Base-by-base conservation (phyloP, 2,113 vertebrate species). In the Catharus minimus region DNA sequence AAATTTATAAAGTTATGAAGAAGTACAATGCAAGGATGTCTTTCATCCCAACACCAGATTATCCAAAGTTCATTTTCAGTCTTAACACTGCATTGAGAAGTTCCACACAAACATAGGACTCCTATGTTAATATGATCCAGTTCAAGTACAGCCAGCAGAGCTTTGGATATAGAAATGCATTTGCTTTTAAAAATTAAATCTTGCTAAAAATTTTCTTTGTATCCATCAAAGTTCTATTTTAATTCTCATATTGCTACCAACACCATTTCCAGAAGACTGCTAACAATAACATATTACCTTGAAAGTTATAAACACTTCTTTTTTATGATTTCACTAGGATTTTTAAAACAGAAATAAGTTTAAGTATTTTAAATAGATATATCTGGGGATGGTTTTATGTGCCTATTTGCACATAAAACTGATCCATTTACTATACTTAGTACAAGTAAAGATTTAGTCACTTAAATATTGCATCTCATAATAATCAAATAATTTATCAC, bases 251-350 rank as follows among this genome's bases (percentile, higher is more conserved):
- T 39, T 83, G 43, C 5, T 80, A 28, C 15, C 47, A 71, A 44
- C 7, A 56, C 27, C 5, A 7, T 46, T 78, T 88, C 75, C 53
- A 93, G 46, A 64, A 56, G 3, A 30, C 20, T 69, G 9, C 30
- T 60, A 88, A 61, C 9, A 58, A 44, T 94, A 95, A 92, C 18
- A 49, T 87, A 79, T 53, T 79, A 83, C 41, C 78, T 94, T 86
- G 36, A 38, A 89, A 62, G 13, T 10, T 57, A 30, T 7, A 44
- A 32, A 43, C 32, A 62, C 5, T 21, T 22, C 1, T 49, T 62
- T 28, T 28, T 38, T 20, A 43, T 23, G 36, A 56, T 50, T 75
- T 62, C 43, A 55, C 56, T 49, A 2, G 9, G 5, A n/a, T 11
- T 36, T 79, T 60, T 7, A 6, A 27, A 75, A 38, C 5, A 62